Percentiles rank a stretch among this genome's conserved stretches.
phyloP scores from a whole-genome alignment of 2,113 vertebrate genomes.

The Psammodynastes pulverulentus region DNA sequence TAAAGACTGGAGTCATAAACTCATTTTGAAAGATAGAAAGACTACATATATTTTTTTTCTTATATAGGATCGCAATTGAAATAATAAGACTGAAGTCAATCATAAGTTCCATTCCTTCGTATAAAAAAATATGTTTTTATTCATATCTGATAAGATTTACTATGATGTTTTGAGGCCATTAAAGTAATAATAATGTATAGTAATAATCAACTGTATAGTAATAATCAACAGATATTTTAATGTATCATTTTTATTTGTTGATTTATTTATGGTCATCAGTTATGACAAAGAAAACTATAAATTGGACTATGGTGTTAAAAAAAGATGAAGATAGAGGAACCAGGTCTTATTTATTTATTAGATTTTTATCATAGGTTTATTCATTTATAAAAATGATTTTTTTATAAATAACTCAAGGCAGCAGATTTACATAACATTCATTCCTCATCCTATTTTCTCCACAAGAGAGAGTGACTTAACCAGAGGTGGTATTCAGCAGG shows the following conservation, averaged over 20 bases:
- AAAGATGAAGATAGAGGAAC: not conserved
- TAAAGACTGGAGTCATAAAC: not conserved
- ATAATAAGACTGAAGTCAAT: not conserved
- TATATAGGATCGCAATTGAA: not conserved
- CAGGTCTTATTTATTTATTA: not conserved
- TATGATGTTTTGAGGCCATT: not conserved
- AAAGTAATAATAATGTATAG: not conserved
- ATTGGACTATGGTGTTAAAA: not conserved
- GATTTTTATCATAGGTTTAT: not conserved
- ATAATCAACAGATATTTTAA: not conserved
- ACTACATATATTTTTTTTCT: not conserved
- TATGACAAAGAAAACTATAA: not conserved
- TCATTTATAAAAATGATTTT: not conserved
- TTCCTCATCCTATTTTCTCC: not conserved
- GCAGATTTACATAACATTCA: not conserved
- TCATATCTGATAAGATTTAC: not conserved
- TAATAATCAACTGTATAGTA: not conserved
- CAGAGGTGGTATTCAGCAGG: too few relatives aligned
- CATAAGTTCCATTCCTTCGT: not conserved
- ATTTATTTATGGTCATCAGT: not conserved
- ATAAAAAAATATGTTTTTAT: not conserved
- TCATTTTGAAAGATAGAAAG: not conserved
- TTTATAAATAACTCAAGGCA: not conserved
- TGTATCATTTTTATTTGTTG: not conserved
- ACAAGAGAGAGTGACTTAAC: not conserved